Conservation (phyloP, 2,113 vertebrate genomes). For the Pachycephala philippinensis region DNA sequence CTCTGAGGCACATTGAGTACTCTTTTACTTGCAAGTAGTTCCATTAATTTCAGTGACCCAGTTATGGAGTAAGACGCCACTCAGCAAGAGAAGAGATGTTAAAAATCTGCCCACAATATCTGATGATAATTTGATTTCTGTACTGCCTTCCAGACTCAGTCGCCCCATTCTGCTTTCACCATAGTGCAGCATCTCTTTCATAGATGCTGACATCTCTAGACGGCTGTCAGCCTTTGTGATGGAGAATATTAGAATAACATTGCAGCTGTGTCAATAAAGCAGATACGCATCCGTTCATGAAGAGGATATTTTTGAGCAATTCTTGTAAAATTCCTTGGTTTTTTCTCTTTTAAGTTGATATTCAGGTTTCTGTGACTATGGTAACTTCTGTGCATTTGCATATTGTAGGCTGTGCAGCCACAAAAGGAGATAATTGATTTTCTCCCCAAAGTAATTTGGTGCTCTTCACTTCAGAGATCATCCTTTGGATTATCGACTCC, state of each 20-base stretch:
- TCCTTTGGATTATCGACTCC: slow-evolving; percentile 64
- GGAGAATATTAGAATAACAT: neutral
- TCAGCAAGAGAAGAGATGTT: slow-evolving; percentile 17
- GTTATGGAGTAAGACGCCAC: neutral
- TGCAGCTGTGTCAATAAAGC: slow-evolving; percentile 9
- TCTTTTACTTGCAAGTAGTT: slow-evolving; percentile 39
- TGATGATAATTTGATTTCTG: slow-evolving; percentile 46
- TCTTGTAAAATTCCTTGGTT: neutral
- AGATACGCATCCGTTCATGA: neutral
- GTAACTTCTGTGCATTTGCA: slow-evolving; percentile 52
- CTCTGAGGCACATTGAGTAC: slow-evolving; percentile 1
- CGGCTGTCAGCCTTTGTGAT: neutral
- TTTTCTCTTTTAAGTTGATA: neutral
- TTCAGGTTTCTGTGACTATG: slow-evolving; percentile 33
- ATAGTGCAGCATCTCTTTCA: slow-evolving; percentile 3
- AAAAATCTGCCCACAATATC: slow-evolving; percentile 24
- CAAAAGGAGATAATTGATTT: slow-evolving; percentile 67
- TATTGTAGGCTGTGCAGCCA: slow-evolving; percentile 33
- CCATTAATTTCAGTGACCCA: slow-evolving; percentile 59
- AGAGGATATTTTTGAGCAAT: neutral
- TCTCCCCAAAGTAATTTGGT: slow-evolving; percentile 58
- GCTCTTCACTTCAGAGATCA: slow-evolving; percentile 65
- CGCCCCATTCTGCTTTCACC: neutral
- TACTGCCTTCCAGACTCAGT: slow-evolving; percentile 8
- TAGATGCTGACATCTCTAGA: slow-evolving; percentile 41